Evolutionary conservation across 1,140 invertebrate genomes (phyloP).

Genomic region (Drosophila tani): DNA sequence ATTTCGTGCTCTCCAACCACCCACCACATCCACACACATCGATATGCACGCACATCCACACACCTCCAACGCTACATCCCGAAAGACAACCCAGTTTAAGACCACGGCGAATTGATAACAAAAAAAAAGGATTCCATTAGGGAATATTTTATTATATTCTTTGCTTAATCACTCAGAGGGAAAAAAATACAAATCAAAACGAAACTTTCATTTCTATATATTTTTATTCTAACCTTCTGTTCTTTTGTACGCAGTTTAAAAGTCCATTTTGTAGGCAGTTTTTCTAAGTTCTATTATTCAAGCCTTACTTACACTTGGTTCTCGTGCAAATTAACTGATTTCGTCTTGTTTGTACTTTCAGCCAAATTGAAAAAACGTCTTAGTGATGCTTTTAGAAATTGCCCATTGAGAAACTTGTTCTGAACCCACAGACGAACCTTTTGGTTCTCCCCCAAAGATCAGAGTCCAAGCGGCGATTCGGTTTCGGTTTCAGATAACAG

Average conservation of each 20-base stretch:
- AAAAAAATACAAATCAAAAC: conserved; percentile 43
- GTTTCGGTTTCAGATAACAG: conserved; percentile 66
- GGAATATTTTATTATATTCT: conserved; percentile 37
- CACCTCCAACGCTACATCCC: conserved; percentile 17
- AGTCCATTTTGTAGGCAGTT: conserved; percentile 58
- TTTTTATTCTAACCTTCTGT: conserved; percentile 41
- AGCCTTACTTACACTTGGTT: conserved; percentile 12
- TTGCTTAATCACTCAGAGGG: conserved; percentile 38
- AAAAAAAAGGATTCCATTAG: conserved; percentile 49
- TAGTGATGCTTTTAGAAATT: conserved; percentile 84
- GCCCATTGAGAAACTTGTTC: conserved; percentile 82
- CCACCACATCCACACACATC: conserved; percentile 28
- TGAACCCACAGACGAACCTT: conserved; percentile 42
- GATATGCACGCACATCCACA: conserved; percentile 12
- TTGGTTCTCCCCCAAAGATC: conserved; percentile 10
- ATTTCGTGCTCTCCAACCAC: conserved; percentile 46
- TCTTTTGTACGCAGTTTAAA: conserved; percentile 38
- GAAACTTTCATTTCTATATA: conserved; percentile 24
- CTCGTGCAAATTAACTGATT: conserved; percentile 61
- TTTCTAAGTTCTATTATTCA: conserved; percentile 40
- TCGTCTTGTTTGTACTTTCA: conserved; percentile 77
- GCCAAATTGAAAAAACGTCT: conserved; percentile 84
- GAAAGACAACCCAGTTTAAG: conserved; percentile 31
- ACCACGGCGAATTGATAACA: conserved; percentile 26
- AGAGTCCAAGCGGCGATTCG: conserved; percentile 45